A percentile compares a stretch with the other conserved stretches of the same genome.
phyloP scores from a whole-genome alignment of 1,140 invertebrate genomes.

The Tetramorium parvispinum region DNA sequence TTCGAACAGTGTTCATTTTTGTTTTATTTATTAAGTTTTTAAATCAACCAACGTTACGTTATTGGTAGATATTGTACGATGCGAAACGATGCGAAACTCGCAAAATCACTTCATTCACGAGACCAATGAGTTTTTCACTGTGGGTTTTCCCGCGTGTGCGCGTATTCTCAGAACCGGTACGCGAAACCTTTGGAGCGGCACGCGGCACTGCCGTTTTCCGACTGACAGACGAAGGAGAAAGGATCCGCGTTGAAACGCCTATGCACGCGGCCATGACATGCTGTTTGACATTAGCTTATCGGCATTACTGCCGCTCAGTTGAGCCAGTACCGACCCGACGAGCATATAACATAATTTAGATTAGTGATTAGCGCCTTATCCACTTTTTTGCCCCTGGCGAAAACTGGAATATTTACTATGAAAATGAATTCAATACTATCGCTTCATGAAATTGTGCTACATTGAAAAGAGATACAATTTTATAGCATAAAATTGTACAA shows the following conservation, averaged over 20 bases:
- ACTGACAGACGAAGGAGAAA: slow-evolving; percentile 50
- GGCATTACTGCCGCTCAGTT: neutral
- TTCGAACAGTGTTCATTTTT: neutral
- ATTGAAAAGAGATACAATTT: neutral
- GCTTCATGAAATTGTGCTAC: neutral
- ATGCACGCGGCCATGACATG: slow-evolving; percentile 38
- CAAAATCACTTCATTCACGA: too few species aligned
- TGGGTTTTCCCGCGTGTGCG: neutral
- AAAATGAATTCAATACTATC: neutral
- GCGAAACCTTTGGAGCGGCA: slow-evolving; percentile 34
- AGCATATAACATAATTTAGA: slow-evolving; percentile 12
- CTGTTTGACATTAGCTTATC: slow-evolving; percentile 38
- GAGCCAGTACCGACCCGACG: neutral
- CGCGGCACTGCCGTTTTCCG: slow-evolving; percentile 31
- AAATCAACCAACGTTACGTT: neutral
- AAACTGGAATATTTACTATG: neutral
- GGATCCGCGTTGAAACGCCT: slow-evolving; percentile 31
- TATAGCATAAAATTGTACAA: neutral
- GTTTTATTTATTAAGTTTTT: neutral
- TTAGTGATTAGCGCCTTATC: neutral
- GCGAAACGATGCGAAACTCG: neutral
- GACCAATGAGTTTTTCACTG: neutral
- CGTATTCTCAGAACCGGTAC: neutral
- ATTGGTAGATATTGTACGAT: too few species aligned
- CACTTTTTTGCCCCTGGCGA: neutral